Conservation (phyloP, 2,888 invertebrate genomes). For the Acanthosepion lycidas region DNA sequence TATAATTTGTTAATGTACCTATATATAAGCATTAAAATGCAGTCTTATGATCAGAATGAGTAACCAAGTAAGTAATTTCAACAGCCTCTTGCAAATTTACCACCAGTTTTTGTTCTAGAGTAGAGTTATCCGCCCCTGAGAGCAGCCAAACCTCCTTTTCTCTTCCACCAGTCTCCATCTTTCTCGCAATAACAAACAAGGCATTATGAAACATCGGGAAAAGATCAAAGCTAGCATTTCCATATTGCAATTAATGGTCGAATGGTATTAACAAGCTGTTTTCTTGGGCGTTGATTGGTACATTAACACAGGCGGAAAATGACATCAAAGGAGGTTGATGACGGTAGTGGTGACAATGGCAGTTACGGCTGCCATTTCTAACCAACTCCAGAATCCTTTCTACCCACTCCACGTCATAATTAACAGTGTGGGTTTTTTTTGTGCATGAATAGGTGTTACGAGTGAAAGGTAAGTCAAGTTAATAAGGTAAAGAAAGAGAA, state of each 20-base stretch:
- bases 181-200: neutral
- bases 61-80: neutral
- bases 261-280: conserved; percentile 11
- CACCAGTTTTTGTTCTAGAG: neutral
- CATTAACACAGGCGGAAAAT: neutral
- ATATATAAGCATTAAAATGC: neutral
- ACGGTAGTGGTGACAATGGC: neutral
- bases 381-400: neutral
- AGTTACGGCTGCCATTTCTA: neutral
- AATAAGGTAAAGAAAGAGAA: neutral
- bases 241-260: conserved; percentile 33
- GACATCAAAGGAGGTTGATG: conserved; percentile 16
- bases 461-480: neutral
- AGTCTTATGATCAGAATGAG: neutral
- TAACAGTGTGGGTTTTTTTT: neutral
- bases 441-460: neutral
- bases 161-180: neutral
- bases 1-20: neutral
- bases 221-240: neutral
- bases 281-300: conserved; percentile 23
- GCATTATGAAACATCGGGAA: conserved; percentile 8
- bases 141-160: neutral
- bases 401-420: neutral
- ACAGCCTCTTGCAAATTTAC: neutral
- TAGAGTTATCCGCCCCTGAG: neutral